These are phyloP conservation scores for Sarcophaga carnaria DNA, from an alignment of 2,888 invertebrate genomes.

Conservation along the genomic window DNA sequence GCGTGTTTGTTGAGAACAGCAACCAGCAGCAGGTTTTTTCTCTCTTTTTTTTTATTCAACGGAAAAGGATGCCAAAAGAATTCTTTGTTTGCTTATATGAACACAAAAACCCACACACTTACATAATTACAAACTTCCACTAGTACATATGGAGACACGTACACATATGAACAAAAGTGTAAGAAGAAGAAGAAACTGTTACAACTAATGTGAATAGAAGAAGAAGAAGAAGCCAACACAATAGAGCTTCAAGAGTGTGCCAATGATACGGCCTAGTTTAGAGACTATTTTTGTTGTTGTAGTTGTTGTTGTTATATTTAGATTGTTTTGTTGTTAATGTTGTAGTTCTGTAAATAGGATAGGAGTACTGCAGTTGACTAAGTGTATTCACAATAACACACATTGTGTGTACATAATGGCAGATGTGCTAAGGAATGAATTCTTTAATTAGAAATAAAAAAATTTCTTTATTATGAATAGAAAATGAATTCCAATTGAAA, in stretches of 20 bases:
- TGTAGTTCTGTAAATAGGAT: constrained; percentile 47
- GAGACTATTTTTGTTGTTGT: constrained; percentile 4
- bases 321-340: constrained; percentile 24
- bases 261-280: constrained; percentile 57
- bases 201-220: background rate
- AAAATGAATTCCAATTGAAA: no score
- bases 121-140: background rate
- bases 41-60: constrained; percentile 4
- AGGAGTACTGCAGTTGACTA: constrained; percentile 32
- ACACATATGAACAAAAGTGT: constrained; percentile 6
- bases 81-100: background rate
- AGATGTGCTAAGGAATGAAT: background rate
- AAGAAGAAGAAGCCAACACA: constrained; percentile 23
- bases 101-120: no score
- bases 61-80: background rate
- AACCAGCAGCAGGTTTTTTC: background rate
- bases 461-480: no score
- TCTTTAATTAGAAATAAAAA: background rate
- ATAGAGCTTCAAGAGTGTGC: constrained; percentile 25
- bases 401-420: no score
- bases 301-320: constrained; percentile 30
- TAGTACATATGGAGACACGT: background rate
- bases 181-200: constrained; percentile 5
- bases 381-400: background rate
- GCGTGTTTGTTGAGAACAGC: background rate